Percentiles rank a stretch among this genome's conserved stretches.
Conservation (phyloP, 1,140 invertebrate genomes). For the Drosophila nannoptera region DNA sequence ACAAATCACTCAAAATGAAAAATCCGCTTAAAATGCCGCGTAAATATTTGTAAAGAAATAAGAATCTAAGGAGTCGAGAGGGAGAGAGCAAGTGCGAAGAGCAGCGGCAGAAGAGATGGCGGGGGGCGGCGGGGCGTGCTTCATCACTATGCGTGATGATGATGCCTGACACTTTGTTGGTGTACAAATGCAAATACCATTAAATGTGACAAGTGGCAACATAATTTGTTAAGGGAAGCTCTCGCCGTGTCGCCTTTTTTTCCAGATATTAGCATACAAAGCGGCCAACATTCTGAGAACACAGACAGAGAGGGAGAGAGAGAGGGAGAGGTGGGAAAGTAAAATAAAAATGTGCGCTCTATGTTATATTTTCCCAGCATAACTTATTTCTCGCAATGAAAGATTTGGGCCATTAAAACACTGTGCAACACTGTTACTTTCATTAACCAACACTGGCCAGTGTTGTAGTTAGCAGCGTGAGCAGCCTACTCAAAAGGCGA, state of each 20-base stretch:
- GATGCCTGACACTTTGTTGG: constrained; percentile 72
- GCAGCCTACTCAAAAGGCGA: no score
- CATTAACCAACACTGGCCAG: constrained; percentile 17
- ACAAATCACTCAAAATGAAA: constrained; percentile 77
- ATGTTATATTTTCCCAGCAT: constrained; percentile 74
- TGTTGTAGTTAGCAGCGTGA: not conserved
- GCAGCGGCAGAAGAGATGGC: not conserved
- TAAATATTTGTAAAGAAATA: constrained; percentile 75
- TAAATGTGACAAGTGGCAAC: constrained; percentile 78
- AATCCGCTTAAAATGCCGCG: constrained; percentile 76
- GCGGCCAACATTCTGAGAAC: constrained; percentile 59
- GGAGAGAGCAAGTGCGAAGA: constrained; percentile 4
- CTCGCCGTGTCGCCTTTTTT: constrained; percentile 23
- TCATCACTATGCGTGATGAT: constrained; percentile 53
- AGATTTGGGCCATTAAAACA: not conserved
- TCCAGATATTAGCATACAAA: constrained; percentile 71
- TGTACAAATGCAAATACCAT: constrained; percentile 78
- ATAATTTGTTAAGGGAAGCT: constrained; percentile 72
- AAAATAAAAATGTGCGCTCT: constrained; percentile 36
- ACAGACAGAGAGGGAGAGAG: not conserved
- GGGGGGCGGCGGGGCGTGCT: not conserved
- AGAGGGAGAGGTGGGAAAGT: not conserved
- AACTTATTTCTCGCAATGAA: constrained; percentile 54
- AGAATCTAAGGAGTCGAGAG: constrained; percentile 31
- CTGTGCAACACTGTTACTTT: constrained; percentile 16